phyloP scores from a whole-genome alignment of 1,140 invertebrate species.

The Diprion similis region DNA sequence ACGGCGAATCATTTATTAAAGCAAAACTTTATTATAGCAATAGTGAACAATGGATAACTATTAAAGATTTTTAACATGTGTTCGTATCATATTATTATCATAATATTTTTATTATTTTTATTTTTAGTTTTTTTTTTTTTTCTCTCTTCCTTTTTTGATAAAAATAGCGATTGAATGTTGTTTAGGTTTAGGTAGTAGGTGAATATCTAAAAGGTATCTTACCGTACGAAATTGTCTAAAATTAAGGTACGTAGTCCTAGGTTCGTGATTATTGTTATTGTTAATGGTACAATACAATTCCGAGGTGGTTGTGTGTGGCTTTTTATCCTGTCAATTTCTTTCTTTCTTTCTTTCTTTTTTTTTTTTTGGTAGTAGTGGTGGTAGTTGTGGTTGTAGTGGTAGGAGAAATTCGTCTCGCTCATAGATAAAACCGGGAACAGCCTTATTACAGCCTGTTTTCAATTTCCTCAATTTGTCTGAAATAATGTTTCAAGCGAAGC shows the following conservation, averaged over 20 bases:
- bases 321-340: neutral
- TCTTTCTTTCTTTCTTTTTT: neutral
- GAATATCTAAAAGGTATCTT: constrained; percentile 54
- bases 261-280: constrained; percentile 4
- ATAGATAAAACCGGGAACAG: too few species aligned
- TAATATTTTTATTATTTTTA: too few species aligned
- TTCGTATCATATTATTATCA: neutral
- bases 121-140: constrained; percentile 36
- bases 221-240: constrained; percentile 34
- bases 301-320: neutral
- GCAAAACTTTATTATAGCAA: constrained; percentile 63
- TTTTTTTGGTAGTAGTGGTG: too few species aligned
- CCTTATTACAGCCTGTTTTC: too few species aligned
- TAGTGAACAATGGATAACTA: constrained; percentile 63
- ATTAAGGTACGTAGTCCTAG: neutral
- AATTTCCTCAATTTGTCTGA: too few species aligned
- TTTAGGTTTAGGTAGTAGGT: constrained; percentile 48
- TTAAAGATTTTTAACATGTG: constrained; percentile 60
- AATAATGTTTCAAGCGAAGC: too few species aligned
- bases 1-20: constrained; percentile 53
- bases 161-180: constrained; percentile 62
- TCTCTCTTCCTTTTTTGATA: constrained; percentile 48
- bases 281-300: neutral
- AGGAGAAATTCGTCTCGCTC: too few species aligned
- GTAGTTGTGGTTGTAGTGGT: too few species aligned